phyloP scores from a whole-genome alignment of 2,797 vertebrate genomes.

The Coregonus suidteri region DNA sequence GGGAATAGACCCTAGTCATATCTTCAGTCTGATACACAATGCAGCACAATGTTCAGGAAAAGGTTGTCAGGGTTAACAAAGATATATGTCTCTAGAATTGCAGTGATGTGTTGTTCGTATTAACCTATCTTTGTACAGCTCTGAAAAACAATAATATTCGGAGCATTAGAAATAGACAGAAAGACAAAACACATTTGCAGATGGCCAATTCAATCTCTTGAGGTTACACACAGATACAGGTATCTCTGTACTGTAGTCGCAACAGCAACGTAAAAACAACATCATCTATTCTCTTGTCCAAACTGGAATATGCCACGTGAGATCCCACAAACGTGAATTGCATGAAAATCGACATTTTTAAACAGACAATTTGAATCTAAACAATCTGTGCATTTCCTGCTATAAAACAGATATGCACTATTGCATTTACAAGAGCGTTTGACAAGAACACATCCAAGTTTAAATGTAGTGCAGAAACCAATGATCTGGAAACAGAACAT shows the following conservation, averaged over 20 bases:
- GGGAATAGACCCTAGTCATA: constrained; percentile 19
- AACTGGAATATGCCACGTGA: neutral
- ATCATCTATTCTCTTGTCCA: neutral
- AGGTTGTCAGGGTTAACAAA: constrained; percentile 26
- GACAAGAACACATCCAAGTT: neutral
- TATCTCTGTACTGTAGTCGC: neutral
- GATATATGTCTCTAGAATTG: neutral
- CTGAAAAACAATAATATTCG: neutral
- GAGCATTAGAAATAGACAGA: neutral
- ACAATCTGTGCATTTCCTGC: neutral
- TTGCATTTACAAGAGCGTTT: neutral
- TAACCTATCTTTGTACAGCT: neutral
- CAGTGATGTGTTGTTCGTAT: neutral
- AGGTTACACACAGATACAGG: constrained; percentile 8
- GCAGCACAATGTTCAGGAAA: neutral
- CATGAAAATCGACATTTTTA: neutral
- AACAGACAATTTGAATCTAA: neutral
- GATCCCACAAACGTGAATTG: too few relatives aligned
- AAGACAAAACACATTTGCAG: constrained; percentile 10
- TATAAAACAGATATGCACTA: neutral
- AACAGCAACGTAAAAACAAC: neutral
- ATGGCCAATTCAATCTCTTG: constrained; percentile 1
- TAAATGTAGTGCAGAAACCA: constrained; percentile 7
- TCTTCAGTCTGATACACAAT: constrained; percentile 12
- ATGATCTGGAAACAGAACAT: constrained; percentile 49